These are phyloP conservation scores for Calliopum simillimum DNA, from an alignment of 2,888 invertebrate genomes.

Conservation along the genomic window DNA sequence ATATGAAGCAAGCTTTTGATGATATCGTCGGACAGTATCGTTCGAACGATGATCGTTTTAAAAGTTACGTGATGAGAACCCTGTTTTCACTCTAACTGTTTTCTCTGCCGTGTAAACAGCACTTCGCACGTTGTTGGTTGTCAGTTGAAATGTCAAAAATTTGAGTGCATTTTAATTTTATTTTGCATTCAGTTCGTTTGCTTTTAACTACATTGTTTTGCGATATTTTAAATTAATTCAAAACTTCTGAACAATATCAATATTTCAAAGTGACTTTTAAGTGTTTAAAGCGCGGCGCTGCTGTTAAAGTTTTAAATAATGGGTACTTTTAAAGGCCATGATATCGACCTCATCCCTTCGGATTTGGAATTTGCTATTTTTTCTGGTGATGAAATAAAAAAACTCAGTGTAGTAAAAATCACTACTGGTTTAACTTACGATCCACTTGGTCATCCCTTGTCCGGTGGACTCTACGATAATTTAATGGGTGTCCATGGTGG, in stretches of 20 bases:
- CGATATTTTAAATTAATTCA: too few species aligned
- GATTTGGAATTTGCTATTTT: slow-evolving; percentile 78
- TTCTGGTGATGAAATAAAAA: slow-evolving; percentile 79
- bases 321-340: slow-evolving; percentile 35
- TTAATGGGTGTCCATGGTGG: slow-evolving; percentile 74
- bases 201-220: too few species aligned
- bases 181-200: too few species aligned
- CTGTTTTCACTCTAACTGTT: too few species aligned
- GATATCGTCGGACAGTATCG: too few species aligned
- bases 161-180: too few species aligned
- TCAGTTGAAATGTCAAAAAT: too few species aligned
- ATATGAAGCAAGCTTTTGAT: too few species aligned
- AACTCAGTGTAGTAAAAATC: slow-evolving; percentile 85
- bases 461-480: slow-evolving; percentile 92
- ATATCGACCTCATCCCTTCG: slow-evolving; percentile 61
- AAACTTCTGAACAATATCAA: not conserved
- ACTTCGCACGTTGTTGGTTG: too few species aligned
- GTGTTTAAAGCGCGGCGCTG: not conserved
- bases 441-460: slow-evolving; percentile 81
- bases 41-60: too few species aligned
- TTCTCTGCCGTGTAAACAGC: too few species aligned
- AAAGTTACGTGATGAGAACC: too few species aligned
- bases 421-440: slow-evolving; percentile 84
- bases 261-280: not conserved
- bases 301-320: not conserved